Conservation (phyloP, 2,888 invertebrate genomes). For the Pherbina coryleti region DNA sequence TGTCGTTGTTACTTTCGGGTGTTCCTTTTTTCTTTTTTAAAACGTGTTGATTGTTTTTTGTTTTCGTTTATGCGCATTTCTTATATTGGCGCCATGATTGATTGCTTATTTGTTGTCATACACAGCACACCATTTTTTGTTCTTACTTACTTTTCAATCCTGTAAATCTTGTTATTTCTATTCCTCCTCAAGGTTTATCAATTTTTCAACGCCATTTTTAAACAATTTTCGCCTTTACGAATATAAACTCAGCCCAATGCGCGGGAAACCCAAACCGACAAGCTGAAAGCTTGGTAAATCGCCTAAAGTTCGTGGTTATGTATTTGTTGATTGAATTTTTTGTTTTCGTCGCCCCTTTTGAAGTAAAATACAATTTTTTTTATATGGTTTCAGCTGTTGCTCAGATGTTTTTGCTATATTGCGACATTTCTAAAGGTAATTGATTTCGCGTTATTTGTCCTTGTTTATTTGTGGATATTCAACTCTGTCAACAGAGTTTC, state of each 20-base stretch:
- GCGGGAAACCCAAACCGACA: too few species aligned
- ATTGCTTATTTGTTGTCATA: constrained; percentile 4
- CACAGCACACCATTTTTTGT: background rate
- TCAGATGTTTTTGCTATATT: background rate
- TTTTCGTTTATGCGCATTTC: background rate
- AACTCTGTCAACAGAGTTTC: too few species aligned
- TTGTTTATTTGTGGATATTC: background rate
- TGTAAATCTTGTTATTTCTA: background rate
- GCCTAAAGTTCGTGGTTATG: too few species aligned
- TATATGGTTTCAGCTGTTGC: background rate
- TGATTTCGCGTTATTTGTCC: background rate
- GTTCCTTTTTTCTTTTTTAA: background rate
- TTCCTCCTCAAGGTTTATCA: background rate
- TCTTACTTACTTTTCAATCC: background rate
- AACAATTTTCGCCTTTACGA: background rate
- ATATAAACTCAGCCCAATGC: too few species aligned
- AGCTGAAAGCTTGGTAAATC: too few species aligned
- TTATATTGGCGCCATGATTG: background rate
- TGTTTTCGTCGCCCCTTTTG: background rate
- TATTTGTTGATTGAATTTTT: background rate
- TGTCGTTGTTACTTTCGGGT: too few species aligned
- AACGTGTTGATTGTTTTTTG: background rate
- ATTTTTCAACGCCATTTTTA: background rate
- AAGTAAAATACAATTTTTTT: background rate
- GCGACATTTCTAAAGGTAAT: background rate